Conservation (phyloP, 1,140 invertebrate genomes). For the Metaphire vulgaris region DNA sequence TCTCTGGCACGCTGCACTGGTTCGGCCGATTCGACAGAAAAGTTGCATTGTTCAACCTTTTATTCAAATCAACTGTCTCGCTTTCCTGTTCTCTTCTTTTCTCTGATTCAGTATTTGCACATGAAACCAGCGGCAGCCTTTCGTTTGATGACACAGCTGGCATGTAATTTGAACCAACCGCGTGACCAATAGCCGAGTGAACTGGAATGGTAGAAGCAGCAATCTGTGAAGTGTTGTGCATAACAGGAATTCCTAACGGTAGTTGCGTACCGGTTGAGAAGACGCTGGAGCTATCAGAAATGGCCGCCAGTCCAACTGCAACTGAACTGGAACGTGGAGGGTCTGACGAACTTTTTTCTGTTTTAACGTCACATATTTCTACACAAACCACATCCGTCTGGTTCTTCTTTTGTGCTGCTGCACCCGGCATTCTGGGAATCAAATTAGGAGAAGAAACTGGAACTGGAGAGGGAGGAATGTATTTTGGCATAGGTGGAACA, state of each 20-base stretch:
- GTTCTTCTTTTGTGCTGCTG: not conserved
- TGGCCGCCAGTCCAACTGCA: not conserved
- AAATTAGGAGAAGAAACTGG: not conserved
- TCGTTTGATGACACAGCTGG: too few species aligned
- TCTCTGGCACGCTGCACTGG: too few species aligned
- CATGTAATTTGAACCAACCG: too few species aligned
- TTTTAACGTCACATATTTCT: not conserved
- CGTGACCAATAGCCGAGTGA: too few species aligned
- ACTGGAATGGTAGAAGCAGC: too few species aligned
- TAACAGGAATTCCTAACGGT: not conserved
- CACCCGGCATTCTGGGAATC: not conserved
- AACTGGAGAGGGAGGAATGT: not conserved
- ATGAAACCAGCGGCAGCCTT: too few species aligned
- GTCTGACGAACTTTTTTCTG: not conserved
- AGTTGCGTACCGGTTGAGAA: not conserved
- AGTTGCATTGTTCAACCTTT: too few species aligned
- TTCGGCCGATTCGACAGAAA: too few species aligned
- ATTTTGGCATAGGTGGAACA: not conserved
- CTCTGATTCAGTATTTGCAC: too few species aligned
- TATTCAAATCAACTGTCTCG: too few species aligned
- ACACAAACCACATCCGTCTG: too few species aligned
- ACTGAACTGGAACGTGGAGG: not conserved
- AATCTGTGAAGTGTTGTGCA: not conserved
- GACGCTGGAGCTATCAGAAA: not conserved
- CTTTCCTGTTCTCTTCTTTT: too few species aligned